A percentile compares a stretch with the other conserved stretches of the same genome.
Conservation (phyloP, 2,113 vertebrate species). For the Hyla sarda region DNA sequence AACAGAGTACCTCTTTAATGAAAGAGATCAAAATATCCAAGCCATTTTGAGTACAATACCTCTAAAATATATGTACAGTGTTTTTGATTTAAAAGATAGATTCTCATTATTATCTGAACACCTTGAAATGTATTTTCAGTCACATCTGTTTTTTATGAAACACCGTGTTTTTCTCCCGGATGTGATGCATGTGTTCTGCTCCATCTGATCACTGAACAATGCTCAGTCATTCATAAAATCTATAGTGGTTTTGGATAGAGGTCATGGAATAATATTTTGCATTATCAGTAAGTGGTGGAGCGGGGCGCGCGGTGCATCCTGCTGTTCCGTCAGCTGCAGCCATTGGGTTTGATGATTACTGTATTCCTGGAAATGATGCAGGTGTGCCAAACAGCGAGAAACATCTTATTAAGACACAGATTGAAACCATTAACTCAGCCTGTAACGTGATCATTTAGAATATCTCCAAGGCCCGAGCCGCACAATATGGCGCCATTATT, state of each 20-base stretch:
- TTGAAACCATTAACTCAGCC: slow-evolving; percentile 39
- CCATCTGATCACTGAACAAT: slow-evolving; percentile 40
- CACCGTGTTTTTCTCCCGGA: not conserved
- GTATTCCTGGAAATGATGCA: slow-evolving; percentile 41
- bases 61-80: not conserved
- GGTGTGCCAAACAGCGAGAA: slow-evolving; percentile 50
- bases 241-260: slow-evolving; percentile 39
- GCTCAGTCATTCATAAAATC: slow-evolving; percentile 54
- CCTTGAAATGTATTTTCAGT: not conserved
- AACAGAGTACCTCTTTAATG: too few species aligned
- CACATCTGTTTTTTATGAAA: slow-evolving; percentile 1
- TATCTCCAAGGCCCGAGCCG: slow-evolving; percentile 10
- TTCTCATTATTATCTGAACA: not conserved
- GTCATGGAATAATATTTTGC: slow-evolving; percentile 46
- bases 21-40: too few species aligned
- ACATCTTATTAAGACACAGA: slow-evolving; percentile 47
- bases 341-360: slow-evolving; percentile 47
- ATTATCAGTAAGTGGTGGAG: slow-evolving; percentile 45
- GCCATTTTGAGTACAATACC: not conserved
- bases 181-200: not conserved
- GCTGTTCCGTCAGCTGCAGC: slow-evolving; percentile 52
- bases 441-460: not conserved
- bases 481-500: slow-evolving; percentile 24
- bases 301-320: slow-evolving; percentile 1
- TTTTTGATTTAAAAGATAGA: not conserved